Base-by-base conservation (phyloP, 2,888 invertebrate genomes). In the Orchestes rusci region DNA sequence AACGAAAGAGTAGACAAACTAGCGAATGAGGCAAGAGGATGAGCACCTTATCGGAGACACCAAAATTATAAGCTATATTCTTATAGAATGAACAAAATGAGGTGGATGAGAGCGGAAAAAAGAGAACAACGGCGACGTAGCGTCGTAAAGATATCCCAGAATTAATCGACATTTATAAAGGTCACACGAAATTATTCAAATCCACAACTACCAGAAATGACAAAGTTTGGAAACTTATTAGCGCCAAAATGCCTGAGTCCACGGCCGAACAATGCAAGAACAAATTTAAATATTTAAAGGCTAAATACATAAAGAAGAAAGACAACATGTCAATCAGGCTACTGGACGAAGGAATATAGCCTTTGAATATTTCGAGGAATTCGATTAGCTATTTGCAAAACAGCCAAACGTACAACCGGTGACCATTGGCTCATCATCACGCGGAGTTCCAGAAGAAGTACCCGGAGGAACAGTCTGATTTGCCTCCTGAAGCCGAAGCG, bases 261-360 rank as follows among this genome's bases (percentile, higher is more conserved):
- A 32, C 29, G 18, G 27, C 39, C 2, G 44, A 44, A 13, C 44
- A 44, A 12, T 45, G 45, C 30, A 34, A 39, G 34, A 45, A 39
- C 29, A 45, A 39, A 32, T 34, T 34, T 28, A 39, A 39, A 35
- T 45, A 45, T 34, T 34, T 39, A 28, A 45, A 45, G 15, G 13
- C 10, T 32, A 37, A 44, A 39, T 44, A 44, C 39, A 18, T 42
- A 18, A 37, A 42, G 30, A 39, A 46, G 30, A 46, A 42, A 42
- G 46, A 46, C 16, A 46, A 42, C 32, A 38, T 43, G 28, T 18
- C 29, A n/a, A 15, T 27, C 16, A 43, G 20, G 16, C 20, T 28
- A 46, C 31, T 46, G 32, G 31, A 16, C 18, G 36, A 23, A 15
- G 18, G 7, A 19, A 19, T 20, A 39, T 16, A 30, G 16, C n/a